Conservation (phyloP, 2,888 invertebrate species). For the Leptura quadrifasciata region DNA sequence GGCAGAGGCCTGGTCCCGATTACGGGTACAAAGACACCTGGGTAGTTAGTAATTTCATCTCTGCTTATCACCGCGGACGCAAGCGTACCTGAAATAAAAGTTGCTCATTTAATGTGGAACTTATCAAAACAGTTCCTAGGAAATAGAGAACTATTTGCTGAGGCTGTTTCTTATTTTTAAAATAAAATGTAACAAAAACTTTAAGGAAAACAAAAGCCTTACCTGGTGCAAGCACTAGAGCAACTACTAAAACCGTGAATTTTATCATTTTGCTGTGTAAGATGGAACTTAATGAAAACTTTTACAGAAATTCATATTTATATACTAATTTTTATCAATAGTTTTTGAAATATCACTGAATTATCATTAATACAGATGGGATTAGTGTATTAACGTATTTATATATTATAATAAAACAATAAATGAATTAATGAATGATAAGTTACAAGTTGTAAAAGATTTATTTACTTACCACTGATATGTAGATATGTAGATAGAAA, state of each 20-base stretch:
- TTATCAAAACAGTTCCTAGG: no score
- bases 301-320: neutral
- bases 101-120: no score
- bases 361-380: neutral
- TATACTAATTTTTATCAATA: neutral
- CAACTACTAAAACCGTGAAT: constrained; percentile 47
- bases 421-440: constrained; percentile 4
- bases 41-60: neutral
- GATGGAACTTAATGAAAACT: neutral
- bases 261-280: constrained; percentile 36
- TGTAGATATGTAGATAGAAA: no score
- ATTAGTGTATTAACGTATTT: constrained; percentile 7
- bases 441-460: neutral
- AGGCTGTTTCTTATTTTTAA: no score
- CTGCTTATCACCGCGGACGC: neutral
- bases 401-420: no score
- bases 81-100: neutral
- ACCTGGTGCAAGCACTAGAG: constrained; percentile 44
- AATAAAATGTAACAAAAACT: no score
- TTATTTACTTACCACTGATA: no score
- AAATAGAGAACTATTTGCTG: no score
- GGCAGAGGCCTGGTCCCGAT: constrained; percentile 26
- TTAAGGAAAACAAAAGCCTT: no score
- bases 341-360: no score
- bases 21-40: neutral